Conservation (phyloP, 2,113 vertebrate genomes). For the Rynchops niger region DNA sequence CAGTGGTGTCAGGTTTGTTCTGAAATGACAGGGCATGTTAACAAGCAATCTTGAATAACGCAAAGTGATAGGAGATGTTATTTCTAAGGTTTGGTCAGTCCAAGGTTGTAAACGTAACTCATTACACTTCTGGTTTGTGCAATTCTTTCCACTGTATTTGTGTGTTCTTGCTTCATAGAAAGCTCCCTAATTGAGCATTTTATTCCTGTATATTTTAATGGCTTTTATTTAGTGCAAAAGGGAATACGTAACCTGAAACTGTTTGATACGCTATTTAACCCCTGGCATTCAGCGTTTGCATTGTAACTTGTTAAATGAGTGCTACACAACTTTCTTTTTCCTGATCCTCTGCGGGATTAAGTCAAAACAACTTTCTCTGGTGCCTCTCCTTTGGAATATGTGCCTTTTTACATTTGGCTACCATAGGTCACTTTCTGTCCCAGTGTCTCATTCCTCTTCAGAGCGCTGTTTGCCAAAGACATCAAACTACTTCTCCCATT, state of each 20-base stretch:
- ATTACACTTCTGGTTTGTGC: slow-evolving; percentile 48
- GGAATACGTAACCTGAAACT: slow-evolving; percentile 56
- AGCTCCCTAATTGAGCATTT: slow-evolving; percentile 52
- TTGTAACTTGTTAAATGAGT: slow-evolving; percentile 50
- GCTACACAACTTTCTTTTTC: slow-evolving; percentile 61
- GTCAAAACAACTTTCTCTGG: slow-evolving; percentile 74
- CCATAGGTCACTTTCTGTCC: slow-evolving; percentile 64
- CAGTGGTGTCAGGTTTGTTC: slow-evolving; percentile 31
- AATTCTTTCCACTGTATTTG: slow-evolving; percentile 31
- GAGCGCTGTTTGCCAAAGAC: slow-evolving; percentile 75
- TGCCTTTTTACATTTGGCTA: slow-evolving; percentile 76
- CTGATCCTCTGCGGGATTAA: slow-evolving; percentile 63
- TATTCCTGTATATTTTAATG: slow-evolving; percentile 65
- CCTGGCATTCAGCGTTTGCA: slow-evolving; percentile 64
- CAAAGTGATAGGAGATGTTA: not conserved
- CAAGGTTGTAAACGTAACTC: slow-evolving; percentile 25
- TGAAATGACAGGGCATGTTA: not conserved
- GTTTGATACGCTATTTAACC: slow-evolving; percentile 60
- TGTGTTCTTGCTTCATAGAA: slow-evolving; percentile 53
- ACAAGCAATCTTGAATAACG: slow-evolving; percentile 10
- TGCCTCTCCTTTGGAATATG: slow-evolving; percentile 72
- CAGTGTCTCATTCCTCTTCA: slow-evolving; percentile 63
- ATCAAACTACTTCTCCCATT: slow-evolving; percentile 14
- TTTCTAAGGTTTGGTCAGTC: slow-evolving; percentile 6
- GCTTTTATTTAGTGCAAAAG: slow-evolving; percentile 70